Conservation (phyloP, 1,140 invertebrate genomes). For the Hycleus phaleratus region DNA sequence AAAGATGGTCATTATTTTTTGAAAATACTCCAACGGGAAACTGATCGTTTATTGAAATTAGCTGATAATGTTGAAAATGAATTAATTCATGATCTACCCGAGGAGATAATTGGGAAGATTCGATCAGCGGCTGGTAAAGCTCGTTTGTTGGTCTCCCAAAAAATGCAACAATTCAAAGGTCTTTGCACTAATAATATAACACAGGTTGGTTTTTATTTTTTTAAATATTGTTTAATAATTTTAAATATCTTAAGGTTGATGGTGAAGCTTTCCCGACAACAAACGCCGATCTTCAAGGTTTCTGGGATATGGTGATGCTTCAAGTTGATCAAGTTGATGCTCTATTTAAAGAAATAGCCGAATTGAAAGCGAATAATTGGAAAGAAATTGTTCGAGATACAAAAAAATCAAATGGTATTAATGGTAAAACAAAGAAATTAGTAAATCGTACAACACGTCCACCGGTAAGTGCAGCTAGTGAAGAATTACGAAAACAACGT, state of each 20-base stretch:
- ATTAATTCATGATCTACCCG: constrained; percentile 50
- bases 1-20: constrained; percentile 72
- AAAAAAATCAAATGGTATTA: constrained; percentile 34
- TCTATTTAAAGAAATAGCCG: constrained; percentile 69
- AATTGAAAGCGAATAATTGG: constrained; percentile 65
- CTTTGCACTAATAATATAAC: constrained; percentile 70
- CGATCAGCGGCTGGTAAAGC: constrained; percentile 87
- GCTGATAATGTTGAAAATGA: constrained; percentile 60
- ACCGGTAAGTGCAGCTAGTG: constrained; percentile 40
- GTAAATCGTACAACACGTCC: constrained; percentile 43
- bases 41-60: constrained; percentile 56
- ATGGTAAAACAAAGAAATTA: constrained; percentile 36
- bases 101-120: constrained; percentile 75
- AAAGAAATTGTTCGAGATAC: constrained; percentile 29
- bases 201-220: constrained; percentile 43
- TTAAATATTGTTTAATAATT: background rate
- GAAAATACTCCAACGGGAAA: constrained; percentile 64
- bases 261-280: constrained; percentile 83
- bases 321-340: constrained; percentile 77
- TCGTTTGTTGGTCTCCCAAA: constrained; percentile 77
- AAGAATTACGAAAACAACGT: constrained; percentile 53
- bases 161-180: constrained; percentile 89
- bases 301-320: constrained; percentile 95
- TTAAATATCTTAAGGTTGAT: constrained; percentile 43
- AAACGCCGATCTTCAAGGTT: constrained; percentile 81